These are phyloP conservation scores for Lordiphosa fenestrarum DNA, from an alignment of 2,888 invertebrate genomes.

Conservation along the genomic window DNA sequence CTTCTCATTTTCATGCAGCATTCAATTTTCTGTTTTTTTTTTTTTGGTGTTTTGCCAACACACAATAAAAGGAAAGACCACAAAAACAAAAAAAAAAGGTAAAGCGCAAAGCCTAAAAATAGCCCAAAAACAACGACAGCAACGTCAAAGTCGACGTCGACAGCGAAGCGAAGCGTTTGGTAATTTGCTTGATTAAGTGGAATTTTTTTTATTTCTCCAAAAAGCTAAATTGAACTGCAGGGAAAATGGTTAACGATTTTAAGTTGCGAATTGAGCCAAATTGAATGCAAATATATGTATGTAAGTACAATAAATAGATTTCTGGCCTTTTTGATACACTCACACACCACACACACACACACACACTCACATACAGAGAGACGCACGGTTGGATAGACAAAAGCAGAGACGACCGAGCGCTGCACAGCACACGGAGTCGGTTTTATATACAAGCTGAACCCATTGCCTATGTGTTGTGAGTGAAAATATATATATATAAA, in stretches of 20 bases:
- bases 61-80: constrained; percentile 19
- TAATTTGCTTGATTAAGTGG: constrained; percentile 71
- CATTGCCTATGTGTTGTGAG: constrained; percentile 28
- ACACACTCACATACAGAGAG: constrained; percentile 21
- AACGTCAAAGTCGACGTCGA: constrained; percentile 12
- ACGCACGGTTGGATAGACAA: constrained; percentile 68
- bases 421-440: constrained; percentile 32
- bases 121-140: constrained; percentile 36
- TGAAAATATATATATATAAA: constrained; percentile 20
- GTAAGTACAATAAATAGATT: constrained; percentile 55
- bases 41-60: constrained; percentile 62
- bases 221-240: constrained; percentile 33
- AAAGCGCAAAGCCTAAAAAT: constrained; percentile 62
- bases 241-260: constrained; percentile 22
- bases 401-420: constrained; percentile 49
- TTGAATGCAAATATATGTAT: constrained; percentile 21
- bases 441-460: constrained; percentile 63
- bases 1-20: constrained; percentile 60
- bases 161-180: constrained; percentile 50
- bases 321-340: constrained; percentile 46
- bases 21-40: constrained; percentile 41
- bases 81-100: constrained; percentile 38
- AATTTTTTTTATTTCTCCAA: constrained; percentile 43
- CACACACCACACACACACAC: constrained; percentile 17
- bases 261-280: constrained; percentile 14